Evolutionary conservation across 2,888 invertebrate species (phyloP), one percentile per base, ranked within the genome.

Genomic region (Microctonus hyperodae): DNA sequence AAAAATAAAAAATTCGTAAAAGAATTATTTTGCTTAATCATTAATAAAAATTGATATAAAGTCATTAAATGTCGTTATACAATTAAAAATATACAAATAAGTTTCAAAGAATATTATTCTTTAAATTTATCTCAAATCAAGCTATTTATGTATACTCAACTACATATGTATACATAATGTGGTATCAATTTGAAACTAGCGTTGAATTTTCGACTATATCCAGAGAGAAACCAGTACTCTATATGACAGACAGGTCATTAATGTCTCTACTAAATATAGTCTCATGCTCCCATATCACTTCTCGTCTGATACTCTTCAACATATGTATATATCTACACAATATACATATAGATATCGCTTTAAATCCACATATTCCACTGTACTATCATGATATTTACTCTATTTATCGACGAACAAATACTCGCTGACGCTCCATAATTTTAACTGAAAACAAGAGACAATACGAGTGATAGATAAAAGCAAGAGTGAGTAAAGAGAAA

Each of bases 401-500:
- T 33, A 56, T 20, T 16, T 31, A 60, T 53, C 35, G 31, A 22
- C 50, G 51, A 53, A 53, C 50, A 31, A 53, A n/a, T n/a, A 51
- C 11, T 35, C 51, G 35, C 61, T 51, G 61, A 51, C 22, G 61
- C 51, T 48, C 28, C 48, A 48, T 20, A 23, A 23, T 60, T 5
- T 13, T 22, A 9, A 31, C 16, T 28, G 20, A 33, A 9, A 37
- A n/a, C 35, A n/a, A n/a, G 35, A 22, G 37, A 37, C 37, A 72
- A 67, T 70, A 70, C 73, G 72, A 71, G 74, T 70, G 73, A 67
- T 71, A 71, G 64, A 56, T 68, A 22, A 20, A 64, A 67, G 65
- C 55, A 65, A 65, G 59, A 60, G 65, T 55, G 61, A 68, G 65
- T 31, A 65, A 58, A 68, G 66, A 66, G 63, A n/a, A n/a, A n/a